phyloP scores from a whole-genome alignment of 2,797 vertebrate species.

The Carcharodon carcharias region DNA sequence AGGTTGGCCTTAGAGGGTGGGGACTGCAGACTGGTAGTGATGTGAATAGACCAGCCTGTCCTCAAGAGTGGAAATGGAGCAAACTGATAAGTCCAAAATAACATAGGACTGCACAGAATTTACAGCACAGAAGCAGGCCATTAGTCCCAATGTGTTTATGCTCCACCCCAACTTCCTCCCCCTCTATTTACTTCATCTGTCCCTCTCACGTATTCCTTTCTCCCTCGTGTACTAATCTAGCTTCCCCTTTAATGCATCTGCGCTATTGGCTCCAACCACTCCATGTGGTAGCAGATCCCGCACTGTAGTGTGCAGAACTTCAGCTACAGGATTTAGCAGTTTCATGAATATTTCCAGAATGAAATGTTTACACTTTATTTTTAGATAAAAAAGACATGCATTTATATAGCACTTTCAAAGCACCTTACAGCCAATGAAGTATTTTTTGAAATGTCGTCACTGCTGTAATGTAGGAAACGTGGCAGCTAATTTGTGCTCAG shows the following conservation, averaged over 20 bases:
- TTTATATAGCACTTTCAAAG: too few relatives aligned
- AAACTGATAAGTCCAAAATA: background rate
- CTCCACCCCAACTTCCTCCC: background rate
- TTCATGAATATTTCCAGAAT: background rate
- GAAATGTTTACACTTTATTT: too few relatives aligned
- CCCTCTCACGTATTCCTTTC: too few relatives aligned
- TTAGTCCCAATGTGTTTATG: background rate
- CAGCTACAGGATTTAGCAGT: background rate
- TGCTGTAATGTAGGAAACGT: too few relatives aligned
- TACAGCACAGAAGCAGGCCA: background rate
- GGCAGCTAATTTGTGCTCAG: too few relatives aligned
- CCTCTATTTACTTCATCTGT: background rate
- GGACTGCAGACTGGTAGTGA: background rate
- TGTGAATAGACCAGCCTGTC: background rate
- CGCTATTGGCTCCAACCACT: background rate
- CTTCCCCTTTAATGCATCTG: background rate
- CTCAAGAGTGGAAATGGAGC: background rate
- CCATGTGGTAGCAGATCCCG: background rate
- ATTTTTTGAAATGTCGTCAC: too few relatives aligned
- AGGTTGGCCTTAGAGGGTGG: background rate
- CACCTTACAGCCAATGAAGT: too few relatives aligned
- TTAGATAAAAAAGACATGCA: too few relatives aligned
- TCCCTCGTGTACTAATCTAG: background rate
- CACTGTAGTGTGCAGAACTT: background rate
- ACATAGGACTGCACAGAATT: background rate